A percentile compares a stretch with the other conserved stretches of the same genome.
Conservation (phyloP, 2,797 vertebrate species). For the Myotis vivesi region DNA sequence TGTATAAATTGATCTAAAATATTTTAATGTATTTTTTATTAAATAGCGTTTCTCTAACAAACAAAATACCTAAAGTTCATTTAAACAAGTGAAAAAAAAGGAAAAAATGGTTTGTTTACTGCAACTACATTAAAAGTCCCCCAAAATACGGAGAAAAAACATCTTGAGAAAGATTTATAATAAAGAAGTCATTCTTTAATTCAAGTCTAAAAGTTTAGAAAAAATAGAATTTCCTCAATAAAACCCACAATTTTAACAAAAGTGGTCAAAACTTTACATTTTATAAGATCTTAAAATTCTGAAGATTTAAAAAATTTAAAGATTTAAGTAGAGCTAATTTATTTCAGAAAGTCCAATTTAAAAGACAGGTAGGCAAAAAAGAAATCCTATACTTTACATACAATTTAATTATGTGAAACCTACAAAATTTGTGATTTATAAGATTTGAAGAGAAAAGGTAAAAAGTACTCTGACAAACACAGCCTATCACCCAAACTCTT, state of each 20-base stretch:
- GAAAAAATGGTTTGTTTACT: neutral
- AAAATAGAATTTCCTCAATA: constrained; percentile 10
- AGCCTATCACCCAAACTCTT: neutral
- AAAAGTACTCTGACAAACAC: neutral
- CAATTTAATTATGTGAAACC: neutral
- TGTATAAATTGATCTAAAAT: constrained; percentile 1
- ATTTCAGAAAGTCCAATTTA: constrained; percentile 38
- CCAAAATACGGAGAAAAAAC: neutral
- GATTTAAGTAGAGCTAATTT: neutral
- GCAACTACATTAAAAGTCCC: neutral
- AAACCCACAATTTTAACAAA: constrained; percentile 11
- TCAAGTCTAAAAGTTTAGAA: neutral
- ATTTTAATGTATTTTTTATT: neutral
- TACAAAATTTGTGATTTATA: neutral
- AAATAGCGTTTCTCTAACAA: constrained; percentile 7
- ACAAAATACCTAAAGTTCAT: constrained; percentile 30
- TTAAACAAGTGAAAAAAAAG: constrained; percentile 15
- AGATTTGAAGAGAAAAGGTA: neutral
- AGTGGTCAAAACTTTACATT: neutral
- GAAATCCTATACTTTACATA: neutral
- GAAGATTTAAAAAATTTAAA: constrained; percentile 1
- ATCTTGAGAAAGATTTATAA: constrained; percentile 17
- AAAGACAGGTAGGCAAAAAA: neutral
- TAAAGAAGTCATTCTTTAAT: neutral
- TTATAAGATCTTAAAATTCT: neutral